These are phyloP conservation scores for Menidia beryllina DNA, from an alignment of 2,113 vertebrate genomes.

Conservation along the genomic window DNA sequence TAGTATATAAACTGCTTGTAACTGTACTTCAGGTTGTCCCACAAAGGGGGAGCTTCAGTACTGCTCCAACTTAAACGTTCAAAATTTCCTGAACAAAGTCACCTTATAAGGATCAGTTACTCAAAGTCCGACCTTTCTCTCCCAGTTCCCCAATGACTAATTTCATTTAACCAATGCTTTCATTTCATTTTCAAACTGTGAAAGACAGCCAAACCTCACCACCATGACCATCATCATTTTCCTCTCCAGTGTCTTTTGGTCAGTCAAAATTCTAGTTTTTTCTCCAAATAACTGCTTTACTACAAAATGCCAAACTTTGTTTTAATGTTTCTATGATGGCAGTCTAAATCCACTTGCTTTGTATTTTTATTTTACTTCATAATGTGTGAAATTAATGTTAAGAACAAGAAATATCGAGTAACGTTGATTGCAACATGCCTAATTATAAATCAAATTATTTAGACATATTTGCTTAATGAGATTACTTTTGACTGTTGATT, in stretches of 20 bases:
- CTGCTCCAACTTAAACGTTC: no score
- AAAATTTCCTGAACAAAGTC: no score
- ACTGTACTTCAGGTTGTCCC: no score
- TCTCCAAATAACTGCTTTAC: slow-evolving; percentile 25
- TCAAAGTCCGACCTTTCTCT: slow-evolving; percentile 30
- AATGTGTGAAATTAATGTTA: slow-evolving; percentile 52
- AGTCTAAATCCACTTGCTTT: slow-evolving; percentile 16
- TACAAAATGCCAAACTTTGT: slow-evolving; percentile 44
- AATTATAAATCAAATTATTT: slow-evolving; percentile 55
- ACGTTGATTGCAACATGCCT: slow-evolving; percentile 57
- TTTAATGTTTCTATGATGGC: slow-evolving; percentile 15
- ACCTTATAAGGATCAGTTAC: neutral
- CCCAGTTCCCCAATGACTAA: neutral
- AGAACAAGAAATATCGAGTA: slow-evolving; percentile 48
- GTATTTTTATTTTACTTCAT: slow-evolving; percentile 43
- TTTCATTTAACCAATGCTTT: slow-evolving; percentile 7
- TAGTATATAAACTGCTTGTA: no score
- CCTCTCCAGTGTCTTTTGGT: slow-evolving; percentile 13
- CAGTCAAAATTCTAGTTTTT: neutral
- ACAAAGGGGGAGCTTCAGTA: no score
- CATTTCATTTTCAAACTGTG: slow-evolving; percentile 64
- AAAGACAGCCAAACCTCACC: slow-evolving; percentile 68
- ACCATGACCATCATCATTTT: slow-evolving; percentile 18
- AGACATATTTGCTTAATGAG: slow-evolving; percentile 58
- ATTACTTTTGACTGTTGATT: slow-evolving; percentile 65